Evolutionary conservation across 2,888 invertebrate genomes (phyloP).

Genomic region (Eupithecia tripunctaria): DNA sequence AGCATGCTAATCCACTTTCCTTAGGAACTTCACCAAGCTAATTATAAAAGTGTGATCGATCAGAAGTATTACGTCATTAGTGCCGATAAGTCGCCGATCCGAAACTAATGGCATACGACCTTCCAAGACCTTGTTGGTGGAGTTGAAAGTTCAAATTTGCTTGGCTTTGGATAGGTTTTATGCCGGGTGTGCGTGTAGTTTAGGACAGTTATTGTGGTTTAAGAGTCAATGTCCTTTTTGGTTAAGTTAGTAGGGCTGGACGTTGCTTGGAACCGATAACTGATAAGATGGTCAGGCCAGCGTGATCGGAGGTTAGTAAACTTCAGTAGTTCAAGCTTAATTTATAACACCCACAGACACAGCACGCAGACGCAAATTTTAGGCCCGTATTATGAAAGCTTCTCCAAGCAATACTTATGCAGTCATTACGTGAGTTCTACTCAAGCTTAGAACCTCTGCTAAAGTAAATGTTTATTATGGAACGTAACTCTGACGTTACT

Average conservation of each 20-base stretch:
- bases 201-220: constrained; percentile 21
- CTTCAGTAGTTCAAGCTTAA: neutral
- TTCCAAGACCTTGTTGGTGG: constrained; percentile 1
- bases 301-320: neutral
- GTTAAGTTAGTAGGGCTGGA: neutral
- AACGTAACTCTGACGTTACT: too few relatives aligned
- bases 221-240: constrained; percentile 13
- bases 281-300: neutral
- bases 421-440: too few relatives aligned
- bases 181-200: constrained; percentile 22
- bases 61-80: constrained; percentile 26
- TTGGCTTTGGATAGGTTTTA: constrained; percentile 11
- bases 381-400: too few relatives aligned
- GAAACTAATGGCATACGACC: constrained; percentile 16
- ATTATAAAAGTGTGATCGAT: constrained; percentile 26
- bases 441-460: too few relatives aligned
- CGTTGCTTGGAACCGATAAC: neutral
- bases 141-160: constrained; percentile 19
- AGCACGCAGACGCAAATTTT: neutral
- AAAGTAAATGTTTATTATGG: too few relatives aligned
- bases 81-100: constrained; percentile 29
- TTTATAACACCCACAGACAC: neutral
- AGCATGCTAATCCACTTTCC: constrained; percentile 11
- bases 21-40: constrained; percentile 19
- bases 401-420: too few relatives aligned